Conservation (phyloP, 1,140 invertebrate genomes). For the Drosophila sturtevanti region DNA sequence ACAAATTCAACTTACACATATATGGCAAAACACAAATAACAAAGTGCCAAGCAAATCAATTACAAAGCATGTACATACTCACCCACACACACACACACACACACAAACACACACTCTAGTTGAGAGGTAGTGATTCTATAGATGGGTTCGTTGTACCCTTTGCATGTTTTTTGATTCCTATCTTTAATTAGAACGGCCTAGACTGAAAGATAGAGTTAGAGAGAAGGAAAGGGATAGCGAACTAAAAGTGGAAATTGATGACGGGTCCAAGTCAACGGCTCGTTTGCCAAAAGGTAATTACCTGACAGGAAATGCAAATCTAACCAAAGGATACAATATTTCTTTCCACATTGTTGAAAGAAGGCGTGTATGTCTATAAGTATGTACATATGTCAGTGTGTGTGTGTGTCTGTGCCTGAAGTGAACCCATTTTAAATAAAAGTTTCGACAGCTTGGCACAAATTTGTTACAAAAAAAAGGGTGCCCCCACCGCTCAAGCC, state of each 20-base stretch:
- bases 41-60: slow-evolving; percentile 77
- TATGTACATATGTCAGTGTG: slow-evolving; percentile 6
- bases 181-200: slow-evolving; percentile 73
- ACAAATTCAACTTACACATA: slow-evolving; percentile 6
- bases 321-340: slow-evolving; percentile 61
- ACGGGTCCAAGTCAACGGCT: slow-evolving; percentile 72
- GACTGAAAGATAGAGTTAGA: slow-evolving; percentile 31
- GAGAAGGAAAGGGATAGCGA: neutral
- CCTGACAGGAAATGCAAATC: slow-evolving; percentile 77
- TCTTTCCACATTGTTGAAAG: slow-evolving; percentile 49
- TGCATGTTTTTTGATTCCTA: slow-evolving; percentile 63
- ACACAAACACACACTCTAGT: slow-evolving; percentile 5
- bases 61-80: slow-evolving; percentile 47
- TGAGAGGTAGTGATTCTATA: slow-evolving; percentile 16
- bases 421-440: slow-evolving; percentile 55
- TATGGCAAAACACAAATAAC: slow-evolving; percentile 67
- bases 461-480: slow-evolving; percentile 61
- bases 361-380: slow-evolving; percentile 25
- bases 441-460: slow-evolving; percentile 66
- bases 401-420: slow-evolving; percentile 7
- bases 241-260: slow-evolving; percentile 57
- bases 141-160: slow-evolving; percentile 71
- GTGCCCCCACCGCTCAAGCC: neutral
- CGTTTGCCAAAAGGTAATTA: slow-evolving; percentile 79
- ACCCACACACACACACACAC: slow-evolving; percentile 22